phyloP scores from a whole-genome alignment of 1,140 invertebrate species.

The Drosophila tropicalis region DNA sequence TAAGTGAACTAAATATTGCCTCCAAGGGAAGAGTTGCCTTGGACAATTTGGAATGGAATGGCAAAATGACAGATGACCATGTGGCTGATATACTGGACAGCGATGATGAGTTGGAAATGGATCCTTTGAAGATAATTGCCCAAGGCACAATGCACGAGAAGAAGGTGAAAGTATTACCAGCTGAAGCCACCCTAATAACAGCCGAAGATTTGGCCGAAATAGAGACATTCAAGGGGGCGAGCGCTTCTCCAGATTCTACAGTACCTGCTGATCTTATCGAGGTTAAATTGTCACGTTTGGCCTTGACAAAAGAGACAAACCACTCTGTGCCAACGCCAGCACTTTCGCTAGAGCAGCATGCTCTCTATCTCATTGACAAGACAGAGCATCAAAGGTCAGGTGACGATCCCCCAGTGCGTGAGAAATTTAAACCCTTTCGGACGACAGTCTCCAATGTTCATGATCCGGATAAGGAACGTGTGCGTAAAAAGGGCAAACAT shows the following conservation, averaged over 20 bases:
- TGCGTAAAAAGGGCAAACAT: constrained; percentile 85
- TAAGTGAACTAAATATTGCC: constrained; percentile 86
- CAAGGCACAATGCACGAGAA: constrained; percentile 86
- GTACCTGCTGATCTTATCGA: constrained; percentile 57
- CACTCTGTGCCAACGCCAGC: constrained; percentile 13
- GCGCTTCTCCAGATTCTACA: constrained; percentile 52
- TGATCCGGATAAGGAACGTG: constrained; percentile 86
- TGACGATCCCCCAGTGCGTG: constrained; percentile 58
- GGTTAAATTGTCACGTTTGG: constrained; percentile 53
- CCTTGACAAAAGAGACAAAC: neutral
- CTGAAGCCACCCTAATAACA: constrained; percentile 86
- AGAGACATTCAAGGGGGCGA: constrained; percentile 73
- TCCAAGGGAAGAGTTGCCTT: constrained; percentile 85
- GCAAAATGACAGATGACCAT: constrained; percentile 71
- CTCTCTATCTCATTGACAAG: constrained; percentile 86
- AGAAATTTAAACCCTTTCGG: constrained; percentile 87
- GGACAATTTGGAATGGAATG: constrained; percentile 88
- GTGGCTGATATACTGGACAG: constrained; percentile 85
- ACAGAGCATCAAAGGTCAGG: constrained; percentile 83
- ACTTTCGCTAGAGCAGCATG: constrained; percentile 84
- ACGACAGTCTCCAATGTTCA: constrained; percentile 87
- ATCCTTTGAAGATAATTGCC: constrained; percentile 87
- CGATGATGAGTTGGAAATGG: constrained; percentile 87
- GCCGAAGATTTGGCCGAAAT: constrained; percentile 86
- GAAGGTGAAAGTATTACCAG: constrained; percentile 84